phyloP scores from a whole-genome alignment of 1,140 invertebrate genomes.

The Telenomus remus region DNA sequence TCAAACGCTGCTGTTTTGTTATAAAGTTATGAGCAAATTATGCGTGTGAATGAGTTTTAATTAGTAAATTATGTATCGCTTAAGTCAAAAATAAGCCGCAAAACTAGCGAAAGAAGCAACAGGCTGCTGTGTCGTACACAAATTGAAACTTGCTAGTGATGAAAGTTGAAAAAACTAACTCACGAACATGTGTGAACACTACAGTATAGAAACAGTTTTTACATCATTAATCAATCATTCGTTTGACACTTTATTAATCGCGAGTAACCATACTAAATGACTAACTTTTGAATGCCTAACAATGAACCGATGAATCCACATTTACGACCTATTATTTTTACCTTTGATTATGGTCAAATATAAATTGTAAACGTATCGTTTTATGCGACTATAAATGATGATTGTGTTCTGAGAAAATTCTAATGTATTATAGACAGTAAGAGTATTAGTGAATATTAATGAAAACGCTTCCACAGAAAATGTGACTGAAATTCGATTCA shows the following conservation, averaged over 20 bases:
- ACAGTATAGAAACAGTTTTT: constrained; percentile 2
- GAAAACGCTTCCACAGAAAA: constrained; percentile 33
- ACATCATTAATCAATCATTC: background rate
- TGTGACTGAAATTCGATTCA: constrained; percentile 43
- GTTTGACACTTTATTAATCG: too few relatives aligned
- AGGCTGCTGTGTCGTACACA: constrained; percentile 72
- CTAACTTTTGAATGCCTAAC: too few relatives aligned
- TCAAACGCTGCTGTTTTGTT: too few relatives aligned
- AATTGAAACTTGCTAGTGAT: constrained; percentile 59
- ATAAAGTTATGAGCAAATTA: too few relatives aligned
- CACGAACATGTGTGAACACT: constrained; percentile 47
- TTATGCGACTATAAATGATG: too few relatives aligned
- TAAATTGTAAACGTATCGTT: too few relatives aligned
- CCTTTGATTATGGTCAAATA: too few relatives aligned
- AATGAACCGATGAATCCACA: too few relatives aligned
- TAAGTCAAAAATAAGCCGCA: constrained; percentile 45
- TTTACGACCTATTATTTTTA: too few relatives aligned
- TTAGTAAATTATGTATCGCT: constrained; percentile 42
- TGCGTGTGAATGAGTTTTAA: too few relatives aligned
- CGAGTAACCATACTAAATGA: too few relatives aligned
- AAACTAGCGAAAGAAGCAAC: constrained; percentile 63
- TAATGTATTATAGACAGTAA: constrained; percentile 20
- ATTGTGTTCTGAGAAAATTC: constrained; percentile 5
- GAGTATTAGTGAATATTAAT: constrained; percentile 50
- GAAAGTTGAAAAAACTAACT: constrained; percentile 55